Conservation (phyloP, 2,113 vertebrate genomes). For the Lamprotornis superbus region DNA sequence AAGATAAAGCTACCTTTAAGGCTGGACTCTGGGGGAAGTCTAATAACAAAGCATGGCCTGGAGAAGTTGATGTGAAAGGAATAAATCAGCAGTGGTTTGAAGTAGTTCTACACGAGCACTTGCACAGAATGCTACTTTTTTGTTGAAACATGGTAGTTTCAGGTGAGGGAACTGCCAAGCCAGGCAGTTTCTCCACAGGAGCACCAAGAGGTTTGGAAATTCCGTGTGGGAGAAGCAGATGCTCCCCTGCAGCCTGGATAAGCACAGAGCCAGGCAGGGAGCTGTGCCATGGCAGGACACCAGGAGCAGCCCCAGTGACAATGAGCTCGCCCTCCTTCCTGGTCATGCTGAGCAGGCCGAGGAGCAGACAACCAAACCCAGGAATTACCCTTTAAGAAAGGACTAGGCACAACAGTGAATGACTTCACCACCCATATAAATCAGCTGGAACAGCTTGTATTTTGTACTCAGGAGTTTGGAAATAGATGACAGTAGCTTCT, state of each 20-base stretch:
- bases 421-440: background rate
- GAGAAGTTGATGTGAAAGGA: background rate
- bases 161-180: background rate
- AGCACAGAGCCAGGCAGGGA: rapidly evolving
- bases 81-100: background rate
- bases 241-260: background rate
- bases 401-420: background rate
- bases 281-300: background rate
- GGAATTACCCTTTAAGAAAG: background rate
- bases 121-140: background rate
- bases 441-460: background rate
- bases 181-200: background rate
- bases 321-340: background rate
- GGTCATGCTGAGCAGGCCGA: background rate
- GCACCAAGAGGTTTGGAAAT: background rate
- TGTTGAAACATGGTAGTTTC: background rate
- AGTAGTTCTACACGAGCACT: background rate
- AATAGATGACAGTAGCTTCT: background rate
- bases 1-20: background rate
- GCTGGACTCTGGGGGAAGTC: background rate
- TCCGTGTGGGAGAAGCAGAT: background rate
- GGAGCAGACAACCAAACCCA: background rate
- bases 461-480: background rate
- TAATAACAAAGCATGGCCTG: background rate
- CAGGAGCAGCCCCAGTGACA: rapidly evolving